Conservation (phyloP, 2,113 vertebrate species). For the Xiphophorus hellerii region DNA sequence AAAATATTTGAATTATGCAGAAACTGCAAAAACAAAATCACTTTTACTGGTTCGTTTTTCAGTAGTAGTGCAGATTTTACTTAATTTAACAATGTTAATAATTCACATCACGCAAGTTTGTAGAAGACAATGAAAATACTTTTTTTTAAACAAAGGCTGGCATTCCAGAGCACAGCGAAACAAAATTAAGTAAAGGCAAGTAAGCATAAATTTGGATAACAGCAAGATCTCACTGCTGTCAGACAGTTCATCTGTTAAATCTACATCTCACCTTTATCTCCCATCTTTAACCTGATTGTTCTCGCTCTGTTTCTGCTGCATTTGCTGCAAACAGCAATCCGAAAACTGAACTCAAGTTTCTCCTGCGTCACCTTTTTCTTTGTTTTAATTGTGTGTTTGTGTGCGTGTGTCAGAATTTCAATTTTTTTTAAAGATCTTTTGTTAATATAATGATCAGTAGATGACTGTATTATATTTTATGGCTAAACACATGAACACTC, state of each 20-base stretch:
- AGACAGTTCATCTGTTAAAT: conserved; percentile 29
- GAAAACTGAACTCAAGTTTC: conserved; percentile 5
- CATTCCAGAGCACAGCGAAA: neutral
- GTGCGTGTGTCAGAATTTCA: neutral
- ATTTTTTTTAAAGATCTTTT: neutral
- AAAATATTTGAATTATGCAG: no score
- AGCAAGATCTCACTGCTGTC: conserved; percentile 27
- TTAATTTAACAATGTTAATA: no score
- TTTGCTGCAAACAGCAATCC: neutral
- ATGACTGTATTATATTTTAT: neutral
- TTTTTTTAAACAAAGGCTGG: neutral
- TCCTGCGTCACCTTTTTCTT: neutral
- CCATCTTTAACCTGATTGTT: conserved; percentile 6
- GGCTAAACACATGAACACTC: conserved; percentile 1
- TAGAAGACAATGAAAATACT: neutral
- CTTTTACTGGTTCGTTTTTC: no score
- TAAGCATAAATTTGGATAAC: conserved; percentile 9
- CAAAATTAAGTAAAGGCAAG: conserved; percentile 20
- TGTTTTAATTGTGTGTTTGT: neutral
- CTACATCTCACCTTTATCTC: conserved; percentile 9
- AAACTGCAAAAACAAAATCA: no score
- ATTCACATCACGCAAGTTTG: no score
- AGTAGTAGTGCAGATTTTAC: no score
- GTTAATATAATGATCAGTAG: neutral
- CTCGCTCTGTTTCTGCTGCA: neutral